Evolutionary conservation across 2,888 invertebrate species (phyloP).

Genomic region (Tinea pellionella): DNA sequence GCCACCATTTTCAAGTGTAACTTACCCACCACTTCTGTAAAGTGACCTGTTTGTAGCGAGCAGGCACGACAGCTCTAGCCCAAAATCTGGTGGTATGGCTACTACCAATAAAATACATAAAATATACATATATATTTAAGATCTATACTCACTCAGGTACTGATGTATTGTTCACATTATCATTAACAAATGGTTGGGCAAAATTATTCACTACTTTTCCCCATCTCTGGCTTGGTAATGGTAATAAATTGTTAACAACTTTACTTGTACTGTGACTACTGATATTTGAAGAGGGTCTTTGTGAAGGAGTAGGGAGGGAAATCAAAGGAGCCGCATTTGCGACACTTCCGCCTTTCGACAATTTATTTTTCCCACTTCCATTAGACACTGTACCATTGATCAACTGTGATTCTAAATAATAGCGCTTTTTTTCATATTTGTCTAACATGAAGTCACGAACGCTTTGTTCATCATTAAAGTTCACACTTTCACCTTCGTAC

Average conservation of each 20-base stretch:
- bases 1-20: too few relatives aligned
- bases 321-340: slow-evolving; percentile 40
- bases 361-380: slow-evolving; percentile 42
- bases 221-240: slow-evolving; percentile 36
- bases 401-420: slow-evolving; percentile 48
- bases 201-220: slow-evolving; percentile 45
- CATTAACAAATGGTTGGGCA: slow-evolving; percentile 34
- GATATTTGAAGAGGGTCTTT: slow-evolving; percentile 36
- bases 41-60: too few relatives aligned
- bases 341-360: slow-evolving; percentile 36
- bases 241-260: slow-evolving; percentile 37
- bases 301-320: slow-evolving; percentile 45
- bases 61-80: too few relatives aligned
- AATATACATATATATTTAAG: not conserved
- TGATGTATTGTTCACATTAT: slow-evolving; percentile 22
- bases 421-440: slow-evolving; percentile 94
- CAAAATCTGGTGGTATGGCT: too few relatives aligned
- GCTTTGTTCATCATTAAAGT: slow-evolving; percentile 88
- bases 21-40: too few relatives aligned
- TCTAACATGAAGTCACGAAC: slow-evolving; percentile 93
- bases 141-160: slow-evolving; percentile 52
- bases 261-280: slow-evolving; percentile 30
- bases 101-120: too few relatives aligned
- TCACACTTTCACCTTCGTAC: slow-evolving; percentile 79
- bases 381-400: slow-evolving; percentile 33